Evolutionary conservation across 2,113 vertebrate species (phyloP), one percentile per base, ranked within the genome.

Genomic region (Misgurnus mizolepis): DNA sequence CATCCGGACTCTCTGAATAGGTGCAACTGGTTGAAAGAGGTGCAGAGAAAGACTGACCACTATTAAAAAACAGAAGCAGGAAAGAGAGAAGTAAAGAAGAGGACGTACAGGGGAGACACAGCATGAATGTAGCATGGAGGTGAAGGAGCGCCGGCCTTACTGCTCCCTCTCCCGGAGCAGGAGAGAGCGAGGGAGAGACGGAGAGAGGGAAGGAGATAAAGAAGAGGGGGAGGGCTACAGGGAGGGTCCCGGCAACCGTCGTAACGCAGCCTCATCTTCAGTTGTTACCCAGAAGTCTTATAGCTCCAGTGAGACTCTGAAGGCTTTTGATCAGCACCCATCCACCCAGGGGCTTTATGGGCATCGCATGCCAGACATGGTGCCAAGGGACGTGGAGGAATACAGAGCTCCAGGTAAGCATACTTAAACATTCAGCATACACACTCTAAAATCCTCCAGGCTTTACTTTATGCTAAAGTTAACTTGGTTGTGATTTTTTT

Each of bases 121-220:
- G 94, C 95, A 96, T 98, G 96, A 95, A 92, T 94, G 94, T 95
- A 97, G 94, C 88, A 99, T 98, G 98, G 97, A 99, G 95, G 96
- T 98, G 94, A 99, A 96, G 88, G 96, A 98, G 93, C 95, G 96
- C 87, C 93, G 96, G 93, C 96, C 96, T 91, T 97, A 97, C 87
- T 98, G 97, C 93, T 98, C 97, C 87, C 93, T 98, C 91, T 98
- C 97, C 86, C 98, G 97, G 94, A 94, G 94, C 93, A 93, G 96
- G 79, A 93, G 95, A 82, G 96, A 98, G 81, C 76, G 90, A 55
- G 88, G 90, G 82, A 88, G 89, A 85, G 89, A 85, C 70, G 80
- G 74, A 41, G 89, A 87, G 61, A 84, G 89, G 84, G 90, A 88
- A 53, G 68, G 79, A 71, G 89, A 90, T 55, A 80, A 85, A 34